These are phyloP conservation scores for Hyperopisus bebe DNA, from an alignment of 2,113 vertebrate species.

Conservation along the genomic window DNA sequence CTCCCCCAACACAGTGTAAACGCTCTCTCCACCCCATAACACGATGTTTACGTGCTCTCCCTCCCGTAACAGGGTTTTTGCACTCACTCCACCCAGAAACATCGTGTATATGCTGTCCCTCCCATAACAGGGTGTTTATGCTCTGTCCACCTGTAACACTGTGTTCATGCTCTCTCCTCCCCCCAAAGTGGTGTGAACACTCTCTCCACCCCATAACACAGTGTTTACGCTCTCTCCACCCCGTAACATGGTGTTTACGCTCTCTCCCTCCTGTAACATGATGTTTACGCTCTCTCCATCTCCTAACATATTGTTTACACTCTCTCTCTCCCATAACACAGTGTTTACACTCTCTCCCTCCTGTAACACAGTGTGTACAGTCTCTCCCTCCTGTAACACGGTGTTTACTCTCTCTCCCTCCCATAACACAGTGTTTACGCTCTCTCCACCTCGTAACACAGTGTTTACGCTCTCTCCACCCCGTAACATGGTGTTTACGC, in stretches of 20 bases:
- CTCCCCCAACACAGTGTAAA: no score
- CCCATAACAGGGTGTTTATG: slow-evolving; percentile 32
- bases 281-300: no score
- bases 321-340: slow-evolving; percentile 38
- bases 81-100: no score
- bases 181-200: background rate
- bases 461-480: slow-evolving; percentile 22
- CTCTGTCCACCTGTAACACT: background rate
- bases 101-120: background rate
- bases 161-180: slow-evolving; percentile 12
- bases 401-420: background rate
- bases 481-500: slow-evolving; percentile 33
- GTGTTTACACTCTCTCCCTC: background rate
- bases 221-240: no score
- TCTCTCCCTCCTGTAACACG: slow-evolving; percentile 30
- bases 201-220: background rate
- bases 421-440: background rate
- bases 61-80: slow-evolving; percentile 33
- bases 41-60: slow-evolving; percentile 10
- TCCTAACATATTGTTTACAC: background rate
- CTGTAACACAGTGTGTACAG: slow-evolving; percentile 24
- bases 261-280: no score
- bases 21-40: slow-evolving; percentile 1
- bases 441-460: background rate
- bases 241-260: background rate